Evolutionary conservation across 2,797 vertebrate species (phyloP), one percentile per base, ranked within the genome.

Genomic region (Acrocephalus scirpaceus): DNA sequence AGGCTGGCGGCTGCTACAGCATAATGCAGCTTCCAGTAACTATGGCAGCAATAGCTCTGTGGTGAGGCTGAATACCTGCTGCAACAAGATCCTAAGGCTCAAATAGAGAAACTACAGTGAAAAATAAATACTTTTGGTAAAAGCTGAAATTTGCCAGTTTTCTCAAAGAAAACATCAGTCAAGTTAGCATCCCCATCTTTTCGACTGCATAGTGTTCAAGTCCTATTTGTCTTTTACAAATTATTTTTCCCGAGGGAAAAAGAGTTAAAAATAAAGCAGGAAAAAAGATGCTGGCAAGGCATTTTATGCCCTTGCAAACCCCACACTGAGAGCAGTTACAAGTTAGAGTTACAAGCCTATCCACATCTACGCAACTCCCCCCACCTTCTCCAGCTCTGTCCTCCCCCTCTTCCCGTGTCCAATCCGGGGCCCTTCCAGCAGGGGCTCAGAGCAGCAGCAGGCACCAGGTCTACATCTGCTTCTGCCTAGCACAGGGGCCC

Each of bases 1-100:
- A 95, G 92, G 93, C 96, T 96, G 96, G 90, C 92, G 72, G 96
- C 95, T 96, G 95, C 96, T 94, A 95, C 94, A 96, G 96, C 97
- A 97, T 97, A 97, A 97, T 95, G 95, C 96, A 97, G 96, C 32
- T 65, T 85, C 85, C 93, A 95, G 95, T 97, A 96, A 93, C 97
- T 97, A 97, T 95, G 94, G 96, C 92, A 97, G 93, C 96, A 87
- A 54, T 18, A 81, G 76, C 66, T 44, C 85, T 27, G 71, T 77
- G 71, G 22, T 78, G 90, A 95, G 81, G 36, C 73, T 85, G 71
- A 95, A 53, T 29, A 83, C 72, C 85, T 97, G 78, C 93, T 69
- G 92, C 93, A 93, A 94, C 56, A 81, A 71, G 92, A 91, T 57
- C 95, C 34, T 50, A 57, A 65, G 58, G 86, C 81, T 92, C 97